Base-by-base conservation (phyloP, 2,797 vertebrate species). In the Scarus forsteni region DNA sequence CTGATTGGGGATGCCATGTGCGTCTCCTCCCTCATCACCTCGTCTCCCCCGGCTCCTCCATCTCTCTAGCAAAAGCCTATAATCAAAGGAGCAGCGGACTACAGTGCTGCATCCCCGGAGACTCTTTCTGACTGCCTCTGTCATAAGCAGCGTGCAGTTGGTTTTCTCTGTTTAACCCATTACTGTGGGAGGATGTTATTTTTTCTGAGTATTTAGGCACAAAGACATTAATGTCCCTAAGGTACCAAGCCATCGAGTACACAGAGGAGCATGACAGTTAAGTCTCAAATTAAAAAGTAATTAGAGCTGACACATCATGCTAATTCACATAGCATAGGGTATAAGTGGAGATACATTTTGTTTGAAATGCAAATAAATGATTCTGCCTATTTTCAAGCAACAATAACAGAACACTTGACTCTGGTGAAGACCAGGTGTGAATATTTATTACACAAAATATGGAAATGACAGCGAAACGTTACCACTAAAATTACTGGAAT, bases 51-150 rank as follows among this genome's bases (percentile, higher is more conserved):
- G 11, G 56, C 54, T 55, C 50, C 57, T 54, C 54, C 8, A 65
- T 64, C 46, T 83, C 65, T 70, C 46, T 12, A 62, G 73, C 58
- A 51, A 66, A 77, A 40, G 63, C 27, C 55, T 14, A 56, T 77
- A 81, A 80, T 80, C 68, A 75, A 70, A 84, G 63, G 45, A 57
- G 60, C 58, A 59, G 54, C 59, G 70, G 74, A 70, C 66, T 52
- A 60, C 60, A 79, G 60, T 10, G 51, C 61, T 40, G 49, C 14
- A 34, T 79, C 78, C 66, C 60, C 27, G 0, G 51, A 53, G 76
- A 67, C 19, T 14, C 44, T 43, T 5, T 8, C 51, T 54, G 48
- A 57, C 36, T 52, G 57, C 14, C 48, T 66, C 39, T 66, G 67
- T 69, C 61, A 65, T 61, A 70, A 72, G 7, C 58, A 55, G 45